Evolutionary conservation across 2,113 vertebrate genomes (phyloP).

Genomic region (Platycercus adscitus): DNA sequence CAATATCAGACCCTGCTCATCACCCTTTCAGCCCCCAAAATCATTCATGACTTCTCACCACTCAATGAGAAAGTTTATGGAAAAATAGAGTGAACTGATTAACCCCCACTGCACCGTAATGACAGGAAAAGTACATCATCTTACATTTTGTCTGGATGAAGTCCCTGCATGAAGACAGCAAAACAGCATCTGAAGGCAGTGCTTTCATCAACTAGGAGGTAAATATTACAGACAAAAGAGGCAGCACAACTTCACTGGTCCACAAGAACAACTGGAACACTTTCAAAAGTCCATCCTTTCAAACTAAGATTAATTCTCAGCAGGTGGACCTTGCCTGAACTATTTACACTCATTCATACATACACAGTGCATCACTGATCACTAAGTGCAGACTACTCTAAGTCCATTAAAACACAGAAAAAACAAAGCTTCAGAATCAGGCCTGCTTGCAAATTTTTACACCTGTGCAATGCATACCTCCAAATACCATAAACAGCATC

Average conservation of each 20-base stretch:
- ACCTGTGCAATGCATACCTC: background rate
- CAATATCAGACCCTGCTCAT: background rate
- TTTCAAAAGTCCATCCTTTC: background rate
- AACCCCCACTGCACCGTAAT: background rate
- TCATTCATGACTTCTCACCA: background rate
- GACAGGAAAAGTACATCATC: background rate
- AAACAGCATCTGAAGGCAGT: background rate
- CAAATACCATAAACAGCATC: background rate
- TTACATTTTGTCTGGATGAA: background rate
- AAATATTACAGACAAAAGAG: background rate
- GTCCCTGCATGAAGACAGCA: background rate
- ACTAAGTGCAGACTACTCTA: background rate
- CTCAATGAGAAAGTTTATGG: background rate
- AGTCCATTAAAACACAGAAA: accelerated
- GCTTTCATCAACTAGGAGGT: background rate
- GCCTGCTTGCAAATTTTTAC: background rate
- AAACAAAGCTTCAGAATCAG: background rate
- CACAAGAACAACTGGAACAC: background rate
- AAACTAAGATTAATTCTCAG: background rate
- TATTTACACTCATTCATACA: background rate
- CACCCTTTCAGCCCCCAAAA: background rate
- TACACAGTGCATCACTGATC: background rate
- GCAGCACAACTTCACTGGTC: background rate
- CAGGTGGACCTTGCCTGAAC: background rate
- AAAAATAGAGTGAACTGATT: background rate